Evolutionary conservation across 2,797 vertebrate genomes (phyloP), one percentile per base, ranked within the genome.

Genomic region (Yasuhikotakia modesta): DNA sequence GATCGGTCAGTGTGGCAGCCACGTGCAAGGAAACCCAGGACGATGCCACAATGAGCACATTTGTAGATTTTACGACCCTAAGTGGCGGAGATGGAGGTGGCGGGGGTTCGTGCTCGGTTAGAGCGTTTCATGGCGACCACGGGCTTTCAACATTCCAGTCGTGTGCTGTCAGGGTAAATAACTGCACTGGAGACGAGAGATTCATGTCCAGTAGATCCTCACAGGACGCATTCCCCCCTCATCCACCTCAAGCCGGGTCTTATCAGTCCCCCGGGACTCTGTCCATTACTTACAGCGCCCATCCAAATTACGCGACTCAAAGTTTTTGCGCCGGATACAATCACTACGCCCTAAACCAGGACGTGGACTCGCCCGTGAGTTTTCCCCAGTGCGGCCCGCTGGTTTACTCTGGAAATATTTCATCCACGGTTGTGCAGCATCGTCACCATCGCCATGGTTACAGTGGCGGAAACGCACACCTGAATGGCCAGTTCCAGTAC

Each of bases 111-210:
- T 96, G 96, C 85, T 93, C 96, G 7, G 92, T 95, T 82, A 92
- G 96, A 88, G 87, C 95, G 85, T 97, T 95, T 86, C 92, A 96
- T 89, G 91, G 95, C 2, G 96, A 98, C 70, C 96, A 96, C 89
- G 96, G 96, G 89, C 95, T 97, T 94, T 94, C 96, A 93, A 95
- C 95, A 92, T 98, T 97, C 86, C 97, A 95, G 90, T 95, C 97
- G 60, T 98, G 97, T 78, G 96, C 96, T 60, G 94, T 97, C 79
- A 93, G 92, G 82, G 92, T 96, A 85, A 94, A 94, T 91, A 95
- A 91, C 89, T 96, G 96, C 91, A 91, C 90, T 85, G 91, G 92
- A 73, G 96, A 96, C 87, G 96, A 98, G 55, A 95, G 95, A 76
- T 98, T 97, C 87, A 87, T 96, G 84, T 88, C 94, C 69, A 94